These are phyloP conservation scores for Temnothorax rugatulus DNA, from an alignment of 2,888 invertebrate genomes.

Conservation along the genomic window DNA sequence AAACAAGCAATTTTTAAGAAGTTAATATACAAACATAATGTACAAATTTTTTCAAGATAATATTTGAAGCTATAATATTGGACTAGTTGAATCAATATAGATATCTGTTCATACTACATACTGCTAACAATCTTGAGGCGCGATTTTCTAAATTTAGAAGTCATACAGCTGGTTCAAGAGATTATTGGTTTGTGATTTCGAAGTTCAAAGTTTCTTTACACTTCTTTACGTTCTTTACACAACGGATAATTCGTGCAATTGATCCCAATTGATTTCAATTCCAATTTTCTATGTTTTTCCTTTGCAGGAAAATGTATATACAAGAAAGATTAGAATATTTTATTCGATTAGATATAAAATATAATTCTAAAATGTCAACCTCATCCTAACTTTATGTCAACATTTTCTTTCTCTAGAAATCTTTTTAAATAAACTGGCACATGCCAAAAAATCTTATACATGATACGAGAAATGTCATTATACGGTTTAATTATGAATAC, in stretches of 20 bases:
- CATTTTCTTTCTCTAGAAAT: not conserved
- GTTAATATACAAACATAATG: not conserved
- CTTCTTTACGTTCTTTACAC: not conserved
- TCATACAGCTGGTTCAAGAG: not conserved
- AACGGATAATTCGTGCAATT: not conserved
- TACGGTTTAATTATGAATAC: not conserved
- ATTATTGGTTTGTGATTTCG: not conserved
- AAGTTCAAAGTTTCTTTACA: constrained; percentile 5
- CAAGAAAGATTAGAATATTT: not conserved
- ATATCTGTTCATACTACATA: not conserved
- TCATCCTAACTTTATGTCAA: not conserved
- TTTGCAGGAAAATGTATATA: not conserved
- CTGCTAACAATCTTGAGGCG: not conserved
- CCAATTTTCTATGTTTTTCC: not conserved
- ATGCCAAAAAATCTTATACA: not conserved
- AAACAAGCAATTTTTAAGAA: not conserved
- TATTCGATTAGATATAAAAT: not conserved
- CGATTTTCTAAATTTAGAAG: not conserved
- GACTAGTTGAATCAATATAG: not conserved
- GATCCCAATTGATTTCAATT: not conserved
- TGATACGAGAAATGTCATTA: not conserved
- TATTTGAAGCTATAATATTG: not conserved
- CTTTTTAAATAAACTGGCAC: not conserved
- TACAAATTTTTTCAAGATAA: too few species aligned
- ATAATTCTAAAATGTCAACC: not conserved